Percentiles rank a stretch among this genome's conserved stretches.
phyloP scores from a whole-genome alignment of 2,797 vertebrate genomes.

The Odontamblyopus rebecca region DNA sequence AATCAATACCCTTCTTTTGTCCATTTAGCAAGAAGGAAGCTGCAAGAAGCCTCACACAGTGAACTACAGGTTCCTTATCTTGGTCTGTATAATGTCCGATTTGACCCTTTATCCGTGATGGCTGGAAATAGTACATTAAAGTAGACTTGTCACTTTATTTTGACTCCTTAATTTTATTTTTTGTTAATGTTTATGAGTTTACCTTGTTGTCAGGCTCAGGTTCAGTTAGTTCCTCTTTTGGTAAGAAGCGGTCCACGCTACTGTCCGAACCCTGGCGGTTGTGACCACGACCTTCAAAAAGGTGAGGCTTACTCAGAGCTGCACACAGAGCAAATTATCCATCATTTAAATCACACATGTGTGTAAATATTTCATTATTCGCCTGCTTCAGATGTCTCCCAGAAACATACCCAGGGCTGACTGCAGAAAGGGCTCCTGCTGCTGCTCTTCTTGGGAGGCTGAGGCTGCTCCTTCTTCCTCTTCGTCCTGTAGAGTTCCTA shows the following conservation, averaged over 20 bases:
- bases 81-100: conserved; percentile 89
- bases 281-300: conserved; percentile 85
- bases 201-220: conserved; percentile 90
- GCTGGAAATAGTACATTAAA: conserved; percentile 63
- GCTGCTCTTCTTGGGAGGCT: conserved; percentile 76
- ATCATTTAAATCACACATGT: neutral
- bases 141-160: neutral
- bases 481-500: conserved; percentile 89
- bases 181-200: neutral
- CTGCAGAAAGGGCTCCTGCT: conserved; percentile 77
- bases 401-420: conserved; percentile 82
- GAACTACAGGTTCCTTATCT: conserved; percentile 85
- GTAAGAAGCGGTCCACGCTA: conserved; percentile 85
- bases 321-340: neutral
- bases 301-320: conserved; percentile 89
- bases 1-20: conserved; percentile 82
- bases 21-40: conserved; percentile 94
- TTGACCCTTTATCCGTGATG: conserved; percentile 89
- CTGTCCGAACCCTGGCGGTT: conserved; percentile 91
- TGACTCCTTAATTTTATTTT: neutral
- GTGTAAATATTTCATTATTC: neutral
- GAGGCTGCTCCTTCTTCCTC: conserved; percentile 81
- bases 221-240: conserved; percentile 86
- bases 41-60: conserved; percentile 91
- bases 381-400: neutral